Evolutionary conservation across 2,888 invertebrate species (phyloP), one percentile per base, ranked within the genome.

Genomic region (Heliconius charithonia): DNA sequence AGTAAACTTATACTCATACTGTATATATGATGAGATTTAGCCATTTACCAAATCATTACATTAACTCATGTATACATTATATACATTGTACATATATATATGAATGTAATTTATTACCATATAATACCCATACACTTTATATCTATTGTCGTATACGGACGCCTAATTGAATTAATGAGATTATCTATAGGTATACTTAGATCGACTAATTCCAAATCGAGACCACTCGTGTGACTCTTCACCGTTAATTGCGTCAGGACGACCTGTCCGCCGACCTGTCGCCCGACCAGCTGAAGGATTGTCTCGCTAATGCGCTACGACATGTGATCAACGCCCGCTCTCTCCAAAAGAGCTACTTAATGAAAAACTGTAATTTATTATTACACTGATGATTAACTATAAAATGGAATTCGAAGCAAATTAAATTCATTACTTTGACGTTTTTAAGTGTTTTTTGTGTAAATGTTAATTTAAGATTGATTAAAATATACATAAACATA

Each of bases 231-330:
- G 85, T 89, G 84, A 83, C 91, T 87, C 88, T 89, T 87, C 89
- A 88, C 89, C 87, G 90, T 90, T 89, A 89, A 89, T 92, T 93
- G 90, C 90, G 89, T 89, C 84, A 87, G 84, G 85, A 85, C 86
- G 84, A 86, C 85, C 87, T 85, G 85, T 84, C 86, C 86, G 85
- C 84, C 86, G 84, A 86, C 85, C 87, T 85, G 85, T 84, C 86
- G 86, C 85, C 84, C 85, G 59, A 87, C 86, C 88, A 89, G 84
- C 87, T 89, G 92, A 93, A 88, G 89, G 92, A 94, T 94, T 93
- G 91, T 91, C 87, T 87, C 89, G 87, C 90, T 92, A 92, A 93
- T 92, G 89, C 85, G 67, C n/a, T 69, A 27, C 75, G 81, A 81
- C 76, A 41, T 45, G 67, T 67, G 59, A 76, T 79, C 73, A 76